phyloP scores from a whole-genome alignment of 92 coral and sea anemone genomes.

The Umimayanthus chanpuru region DNA sequence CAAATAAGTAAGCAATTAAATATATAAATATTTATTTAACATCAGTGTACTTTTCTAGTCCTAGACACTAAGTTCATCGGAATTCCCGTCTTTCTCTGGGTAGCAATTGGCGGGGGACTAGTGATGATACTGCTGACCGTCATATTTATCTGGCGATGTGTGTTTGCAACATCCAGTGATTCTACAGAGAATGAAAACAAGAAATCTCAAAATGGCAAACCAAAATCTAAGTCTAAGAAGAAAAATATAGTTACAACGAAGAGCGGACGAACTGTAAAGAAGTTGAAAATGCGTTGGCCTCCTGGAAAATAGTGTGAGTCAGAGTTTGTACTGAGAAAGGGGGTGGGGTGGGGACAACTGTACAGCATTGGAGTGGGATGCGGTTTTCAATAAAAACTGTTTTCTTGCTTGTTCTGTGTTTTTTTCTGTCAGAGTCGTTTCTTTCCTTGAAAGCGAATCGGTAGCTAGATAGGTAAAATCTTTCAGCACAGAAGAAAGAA shows the following conservation, averaged over 20 bases:
- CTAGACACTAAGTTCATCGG: conserved; percentile 20
- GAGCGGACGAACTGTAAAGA: background rate
- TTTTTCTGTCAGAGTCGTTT: no score
- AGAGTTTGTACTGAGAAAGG: no score
- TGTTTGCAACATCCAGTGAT: background rate
- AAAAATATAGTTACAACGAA: conserved; percentile 1
- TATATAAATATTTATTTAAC: background rate
- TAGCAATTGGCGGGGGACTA: conserved; percentile 19
- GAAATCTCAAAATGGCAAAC: background rate
- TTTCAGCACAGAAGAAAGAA: no score
- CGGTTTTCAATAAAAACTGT: no score
- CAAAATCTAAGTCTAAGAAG: background rate
- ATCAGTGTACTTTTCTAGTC: background rate
- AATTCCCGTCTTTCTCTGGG: conserved; percentile 22
- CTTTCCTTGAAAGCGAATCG: no score
- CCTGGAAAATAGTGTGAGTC: no score
- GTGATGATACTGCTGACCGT: background rate
- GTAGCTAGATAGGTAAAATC: no score
- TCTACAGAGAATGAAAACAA: background rate
- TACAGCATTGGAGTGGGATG: no score
- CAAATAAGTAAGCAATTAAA: no score
- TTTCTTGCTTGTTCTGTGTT: no score
- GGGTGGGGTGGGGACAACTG: no score
- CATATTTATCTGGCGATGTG: conserved; percentile 13
- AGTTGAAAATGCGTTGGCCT: no score